Evolutionary conservation across 2,797 vertebrate genomes (phyloP).

Genomic region (Argyrosomus regius): DNA sequence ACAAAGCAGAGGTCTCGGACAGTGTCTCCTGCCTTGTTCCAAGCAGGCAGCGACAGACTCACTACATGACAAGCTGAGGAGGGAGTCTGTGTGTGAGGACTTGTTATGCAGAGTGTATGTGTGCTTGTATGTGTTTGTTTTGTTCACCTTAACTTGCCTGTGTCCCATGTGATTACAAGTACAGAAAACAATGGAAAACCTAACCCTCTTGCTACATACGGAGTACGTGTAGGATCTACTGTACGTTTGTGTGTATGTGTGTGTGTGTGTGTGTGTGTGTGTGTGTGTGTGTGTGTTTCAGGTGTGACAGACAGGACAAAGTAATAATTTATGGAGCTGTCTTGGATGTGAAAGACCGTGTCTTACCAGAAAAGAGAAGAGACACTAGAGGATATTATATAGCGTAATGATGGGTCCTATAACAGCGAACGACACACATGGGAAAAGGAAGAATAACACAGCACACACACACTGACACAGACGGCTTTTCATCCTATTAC

Average conservation of each 20-base stretch:
- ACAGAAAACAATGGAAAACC: slow-evolving; percentile 45
- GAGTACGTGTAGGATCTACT: slow-evolving; percentile 28
- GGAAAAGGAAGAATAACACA: slow-evolving; percentile 63
- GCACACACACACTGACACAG: slow-evolving; percentile 67
- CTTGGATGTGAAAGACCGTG: slow-evolving; percentile 61
- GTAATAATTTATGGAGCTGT: slow-evolving; percentile 76
- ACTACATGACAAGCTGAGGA: slow-evolving; percentile 67
- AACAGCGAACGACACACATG: slow-evolving; percentile 58
- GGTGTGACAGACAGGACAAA: slow-evolving; percentile 69
- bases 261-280: slow-evolving; percentile 12
- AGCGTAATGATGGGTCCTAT: slow-evolving; percentile 60
- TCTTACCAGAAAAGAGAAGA: slow-evolving; percentile 63
- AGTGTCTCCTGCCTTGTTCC: slow-evolving; percentile 75
- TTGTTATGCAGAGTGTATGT: slow-evolving; percentile 22
- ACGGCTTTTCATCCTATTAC: slow-evolving; percentile 67
- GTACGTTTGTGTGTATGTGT: slow-evolving; percentile 9
- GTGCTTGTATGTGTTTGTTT: slow-evolving; percentile 16
- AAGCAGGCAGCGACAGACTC: slow-evolving; percentile 56
- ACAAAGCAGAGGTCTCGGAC: slow-evolving; percentile 80
- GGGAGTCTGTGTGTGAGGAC: slow-evolving; percentile 31
- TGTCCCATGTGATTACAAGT: slow-evolving; percentile 23
- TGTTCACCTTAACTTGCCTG: slow-evolving; percentile 53
- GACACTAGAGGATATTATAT: slow-evolving; percentile 65
- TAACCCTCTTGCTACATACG: slow-evolving; percentile 25
- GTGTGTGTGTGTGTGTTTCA: slow-evolving; percentile 35